Evolutionary conservation across 2,113 vertebrate species (phyloP).

Genomic region (Chaenogobius annularis): DNA sequence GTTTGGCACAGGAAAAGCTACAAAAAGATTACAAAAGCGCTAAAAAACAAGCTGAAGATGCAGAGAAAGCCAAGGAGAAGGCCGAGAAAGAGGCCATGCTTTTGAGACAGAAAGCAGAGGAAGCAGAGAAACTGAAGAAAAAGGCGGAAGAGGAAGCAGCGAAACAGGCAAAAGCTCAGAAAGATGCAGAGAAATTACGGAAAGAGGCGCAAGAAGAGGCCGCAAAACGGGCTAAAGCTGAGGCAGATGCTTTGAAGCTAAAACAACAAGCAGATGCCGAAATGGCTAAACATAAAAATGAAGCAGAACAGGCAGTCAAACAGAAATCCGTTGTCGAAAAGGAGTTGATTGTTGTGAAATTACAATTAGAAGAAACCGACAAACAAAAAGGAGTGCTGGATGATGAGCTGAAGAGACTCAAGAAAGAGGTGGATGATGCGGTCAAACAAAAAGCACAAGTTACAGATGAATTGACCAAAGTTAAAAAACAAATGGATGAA

Average conservation of each 20-base stretch:
- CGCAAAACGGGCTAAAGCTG: slow-evolving; percentile 80
- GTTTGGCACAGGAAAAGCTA: slow-evolving; percentile 83
- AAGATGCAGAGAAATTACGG: slow-evolving; percentile 83
- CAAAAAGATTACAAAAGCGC: slow-evolving; percentile 84
- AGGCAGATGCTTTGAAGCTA: slow-evolving; percentile 85
- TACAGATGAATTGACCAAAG: slow-evolving; percentile 88
- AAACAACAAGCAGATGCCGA: slow-evolving; percentile 87
- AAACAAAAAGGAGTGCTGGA: slow-evolving; percentile 89
- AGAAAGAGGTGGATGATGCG: slow-evolving; percentile 86
- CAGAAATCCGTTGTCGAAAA: slow-evolving; percentile 92
- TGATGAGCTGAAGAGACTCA: slow-evolving; percentile 90
- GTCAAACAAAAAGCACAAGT: slow-evolving; percentile 87
- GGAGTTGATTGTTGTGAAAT: slow-evolving; percentile 85
- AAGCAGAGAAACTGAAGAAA: slow-evolving; percentile 86
- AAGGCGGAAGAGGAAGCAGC: slow-evolving; percentile 86
- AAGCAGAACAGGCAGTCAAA: slow-evolving; percentile 86
- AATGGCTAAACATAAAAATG: slow-evolving; percentile 92
- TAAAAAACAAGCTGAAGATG: slow-evolving; percentile 80
- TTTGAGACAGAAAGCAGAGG: slow-evolving; percentile 86
- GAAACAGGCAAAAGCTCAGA: slow-evolving; percentile 82
- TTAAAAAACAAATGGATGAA: slow-evolving; percentile 92
- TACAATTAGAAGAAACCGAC: slow-evolving; percentile 90
- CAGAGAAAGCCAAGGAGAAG: slow-evolving; percentile 81
- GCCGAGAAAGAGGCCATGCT: slow-evolving; percentile 85
- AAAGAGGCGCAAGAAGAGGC: slow-evolving; percentile 92